Base-by-base conservation (phyloP, 2,113 vertebrate species). In the Acrocephalus arundinaceus region DNA sequence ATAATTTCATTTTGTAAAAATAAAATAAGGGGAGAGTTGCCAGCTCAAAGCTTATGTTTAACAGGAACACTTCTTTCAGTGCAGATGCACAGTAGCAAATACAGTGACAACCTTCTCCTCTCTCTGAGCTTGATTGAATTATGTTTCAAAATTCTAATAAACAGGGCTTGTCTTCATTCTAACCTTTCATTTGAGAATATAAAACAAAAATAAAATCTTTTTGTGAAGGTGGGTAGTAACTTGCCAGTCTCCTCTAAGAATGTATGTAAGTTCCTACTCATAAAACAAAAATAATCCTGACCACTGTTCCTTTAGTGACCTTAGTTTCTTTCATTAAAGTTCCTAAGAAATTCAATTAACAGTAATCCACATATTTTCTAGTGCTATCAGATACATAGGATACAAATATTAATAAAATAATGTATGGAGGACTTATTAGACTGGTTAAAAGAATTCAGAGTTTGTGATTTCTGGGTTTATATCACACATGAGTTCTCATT, bases 181-280 rank as follows among this genome's bases (percentile, higher is more conserved):
- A 77, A 58, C n/a, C 37, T 55, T 61, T 84, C 15, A 41, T 58
- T 45, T 80, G 18, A 87, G 39, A 66, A 76, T 51, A 58, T 65
- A 70, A 86, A 84, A 41, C 2, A 24, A 55, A 85, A 84, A 18
- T 7, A 62, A 73, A 72, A 45, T 35, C 0, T 3, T 72, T 75
- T 35, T 51, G 15, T 55, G 43, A 82, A 41, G 2, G 3, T 43
- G 18, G 4, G 11, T 66, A 28, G 10, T 82, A 46, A 72, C 72
- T 55, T 78, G 12, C 14, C 81, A 3, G 57, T 68, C 15, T 78
- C 4, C 5, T 15, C 2, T 49, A 24, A 55, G 7, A 37, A 93
- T 21, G 0, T 27, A 9, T 1, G 1, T 7, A 79, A 23, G 2
- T 15, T 71, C 19, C 35, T 59, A 25, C 14, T 55, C 6, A 51